Conservation (phyloP, 2,888 invertebrate species). For the Caenorhabditis sp. region DNA sequence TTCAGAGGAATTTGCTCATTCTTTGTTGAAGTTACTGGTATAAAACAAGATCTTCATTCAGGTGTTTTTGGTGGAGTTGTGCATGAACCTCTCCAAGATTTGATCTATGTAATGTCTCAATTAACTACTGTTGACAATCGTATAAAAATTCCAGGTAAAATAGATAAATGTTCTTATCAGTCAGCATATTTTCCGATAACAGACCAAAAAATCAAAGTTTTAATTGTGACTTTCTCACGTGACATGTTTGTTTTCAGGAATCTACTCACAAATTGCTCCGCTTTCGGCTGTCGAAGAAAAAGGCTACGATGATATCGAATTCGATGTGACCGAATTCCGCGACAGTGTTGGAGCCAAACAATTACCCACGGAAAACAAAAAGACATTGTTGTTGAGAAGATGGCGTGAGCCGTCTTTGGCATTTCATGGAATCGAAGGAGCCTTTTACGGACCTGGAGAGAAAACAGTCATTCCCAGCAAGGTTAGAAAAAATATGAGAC, state of each 20-base stretch:
- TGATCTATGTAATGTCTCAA: slow-evolving; percentile 84
- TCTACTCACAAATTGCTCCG: slow-evolving; percentile 83
- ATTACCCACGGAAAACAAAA: slow-evolving; percentile 51
- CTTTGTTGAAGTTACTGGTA: slow-evolving; percentile 81
- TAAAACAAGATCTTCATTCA: slow-evolving; percentile 92
- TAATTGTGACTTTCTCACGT: not conserved
- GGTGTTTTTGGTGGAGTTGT: slow-evolving; percentile 94
- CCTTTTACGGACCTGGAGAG: slow-evolving; percentile 90
- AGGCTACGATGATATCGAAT: slow-evolving; percentile 84
- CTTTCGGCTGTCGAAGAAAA: slow-evolving; percentile 72
- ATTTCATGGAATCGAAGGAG: slow-evolving; percentile 92
- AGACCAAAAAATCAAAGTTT: not conserved
- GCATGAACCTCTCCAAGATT: slow-evolving; percentile 88
- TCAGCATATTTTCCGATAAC: not conserved
- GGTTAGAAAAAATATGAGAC: not conserved
- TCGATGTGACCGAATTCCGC: slow-evolving; percentile 76
- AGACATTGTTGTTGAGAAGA: slow-evolving; percentile 46
- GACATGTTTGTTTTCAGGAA: slow-evolving; percentile 28
- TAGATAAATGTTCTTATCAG: not conserved
- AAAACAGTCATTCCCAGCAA: slow-evolving; percentile 77
- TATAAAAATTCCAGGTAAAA: slow-evolving; percentile 77
- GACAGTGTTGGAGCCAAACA: slow-evolving; percentile 48
- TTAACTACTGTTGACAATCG: slow-evolving; percentile 79
- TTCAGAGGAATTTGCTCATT: slow-evolving; percentile 81
- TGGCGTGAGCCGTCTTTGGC: slow-evolving; percentile 76